Evolutionary conservation across 2,797 vertebrate species (phyloP).

Genomic region (Erpetoichthys calabaricus): DNA sequence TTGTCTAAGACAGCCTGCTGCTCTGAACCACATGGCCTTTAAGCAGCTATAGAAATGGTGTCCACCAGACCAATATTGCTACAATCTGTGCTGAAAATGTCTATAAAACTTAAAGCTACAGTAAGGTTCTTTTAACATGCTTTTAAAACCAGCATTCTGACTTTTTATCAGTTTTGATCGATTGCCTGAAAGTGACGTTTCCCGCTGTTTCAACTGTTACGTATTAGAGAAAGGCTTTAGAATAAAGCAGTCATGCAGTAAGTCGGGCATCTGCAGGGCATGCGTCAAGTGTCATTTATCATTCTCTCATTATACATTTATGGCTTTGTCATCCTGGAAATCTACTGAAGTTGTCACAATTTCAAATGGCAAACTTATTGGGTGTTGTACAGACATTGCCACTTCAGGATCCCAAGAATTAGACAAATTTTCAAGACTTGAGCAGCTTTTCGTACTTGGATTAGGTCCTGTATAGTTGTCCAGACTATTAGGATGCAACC

Average conservation of each 20-base stretch:
- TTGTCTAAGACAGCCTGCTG: constrained; percentile 40
- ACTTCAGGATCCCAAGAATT: constrained; percentile 44
- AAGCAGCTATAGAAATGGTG: constrained; percentile 36
- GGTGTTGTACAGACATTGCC: constrained; percentile 24
- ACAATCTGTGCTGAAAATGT: constrained; percentile 31
- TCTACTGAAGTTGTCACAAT: constrained; percentile 39
- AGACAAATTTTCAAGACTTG: constrained; percentile 54
- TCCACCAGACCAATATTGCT: constrained; percentile 34
- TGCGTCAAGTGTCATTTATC: constrained; percentile 12
- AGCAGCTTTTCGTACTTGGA: constrained; percentile 42
- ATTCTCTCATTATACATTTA: constrained; percentile 38
- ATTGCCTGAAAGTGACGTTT: constrained; percentile 13
- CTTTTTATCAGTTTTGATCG: constrained; percentile 14
- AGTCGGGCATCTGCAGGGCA: constrained; percentile 18
- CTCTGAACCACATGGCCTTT: constrained; percentile 42
- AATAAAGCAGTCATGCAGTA: constrained; percentile 26
- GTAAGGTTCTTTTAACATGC: constrained; percentile 23
- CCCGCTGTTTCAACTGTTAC: constrained; percentile 15
- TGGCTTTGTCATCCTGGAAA: constrained; percentile 41
- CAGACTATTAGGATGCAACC: constrained; percentile 49
- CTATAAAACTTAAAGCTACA: constrained; percentile 8
- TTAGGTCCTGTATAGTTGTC: constrained; percentile 41
- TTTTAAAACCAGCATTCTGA: constrained; percentile 31
- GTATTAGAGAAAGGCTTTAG: constrained; percentile 20
- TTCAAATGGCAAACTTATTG: constrained; percentile 35